These are phyloP conservation scores for Lordiphosa fenestrarum DNA, from an alignment of 2,888 invertebrate genomes.

Conservation along the genomic window DNA sequence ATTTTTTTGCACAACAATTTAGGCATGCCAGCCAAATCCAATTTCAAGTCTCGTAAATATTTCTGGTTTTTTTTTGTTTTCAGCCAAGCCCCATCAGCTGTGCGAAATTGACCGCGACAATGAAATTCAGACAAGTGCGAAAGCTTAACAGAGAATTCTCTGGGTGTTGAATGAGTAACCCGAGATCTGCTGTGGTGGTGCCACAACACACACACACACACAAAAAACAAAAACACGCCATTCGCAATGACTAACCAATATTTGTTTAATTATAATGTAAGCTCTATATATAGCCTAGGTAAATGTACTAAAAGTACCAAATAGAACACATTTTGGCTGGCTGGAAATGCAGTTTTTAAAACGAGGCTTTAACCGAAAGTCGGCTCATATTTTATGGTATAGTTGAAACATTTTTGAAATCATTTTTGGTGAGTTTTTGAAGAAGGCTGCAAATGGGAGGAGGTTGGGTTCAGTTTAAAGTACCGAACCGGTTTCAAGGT, in stretches of 20 bases:
- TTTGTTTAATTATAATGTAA: conserved; percentile 10
- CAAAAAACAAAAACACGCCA: conserved; percentile 7
- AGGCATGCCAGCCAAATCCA: too few relatives aligned
- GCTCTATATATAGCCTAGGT: conserved; percentile 1
- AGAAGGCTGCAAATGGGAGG: too few relatives aligned
- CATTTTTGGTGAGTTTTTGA: too few relatives aligned
- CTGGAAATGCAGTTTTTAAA: not conserved
- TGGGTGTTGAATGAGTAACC: conserved; percentile 24
- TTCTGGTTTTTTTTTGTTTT: conserved; percentile 5
- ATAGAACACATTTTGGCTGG: conserved; percentile 4
- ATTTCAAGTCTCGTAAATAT: not conserved
- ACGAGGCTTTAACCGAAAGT: too few relatives aligned
- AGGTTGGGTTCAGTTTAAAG: too few relatives aligned
- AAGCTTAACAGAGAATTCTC: not conserved
- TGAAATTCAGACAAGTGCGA: conserved; percentile 2
- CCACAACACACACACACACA: not conserved
- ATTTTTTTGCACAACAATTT: conserved; percentile 11
- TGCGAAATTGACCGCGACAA: conserved; percentile 20
- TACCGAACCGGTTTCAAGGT: too few relatives aligned
- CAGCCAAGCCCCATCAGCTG: conserved; percentile 34
- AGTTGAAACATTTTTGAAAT: too few relatives aligned
- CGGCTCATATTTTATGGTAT: too few relatives aligned
- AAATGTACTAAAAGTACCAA: conserved; percentile 15
- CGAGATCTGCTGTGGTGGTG: conserved; percentile 7
- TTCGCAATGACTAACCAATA: conserved; percentile 13